Conservation (phyloP, 2,113 vertebrate species). For the Chlamydotis undulata region DNA sequence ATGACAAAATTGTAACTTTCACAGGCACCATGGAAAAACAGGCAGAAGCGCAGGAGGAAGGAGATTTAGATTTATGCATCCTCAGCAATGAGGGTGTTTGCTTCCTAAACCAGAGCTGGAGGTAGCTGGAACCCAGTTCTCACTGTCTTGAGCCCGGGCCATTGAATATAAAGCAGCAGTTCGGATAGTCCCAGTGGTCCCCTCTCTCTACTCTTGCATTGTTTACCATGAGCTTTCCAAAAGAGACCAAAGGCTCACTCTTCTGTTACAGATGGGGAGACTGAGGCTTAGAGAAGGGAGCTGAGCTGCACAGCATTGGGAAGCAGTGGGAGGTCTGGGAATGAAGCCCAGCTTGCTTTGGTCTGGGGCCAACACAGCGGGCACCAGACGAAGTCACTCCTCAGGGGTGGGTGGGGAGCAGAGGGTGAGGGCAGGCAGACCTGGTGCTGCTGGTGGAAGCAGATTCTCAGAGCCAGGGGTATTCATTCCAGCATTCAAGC, state of each 20-base stretch:
- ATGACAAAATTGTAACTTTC: slow-evolving; percentile 24
- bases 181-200: background rate
- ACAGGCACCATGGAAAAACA: background rate
- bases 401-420: too few relatives aligned
- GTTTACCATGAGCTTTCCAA: background rate
- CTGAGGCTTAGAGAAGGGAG: background rate
- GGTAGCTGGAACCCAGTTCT: background rate
- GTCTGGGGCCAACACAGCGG: background rate
- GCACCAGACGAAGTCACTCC: background rate
- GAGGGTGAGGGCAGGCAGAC: background rate
- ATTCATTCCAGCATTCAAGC: background rate
- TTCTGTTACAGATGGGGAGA: background rate
- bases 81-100: background rate
- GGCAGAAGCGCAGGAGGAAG: background rate
- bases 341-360: background rate
- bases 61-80: background rate
- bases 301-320: rapidly evolving
- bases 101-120: background rate
- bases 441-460: background rate
- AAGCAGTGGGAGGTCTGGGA: background rate
- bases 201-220: background rate
- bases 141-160: background rate
- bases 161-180: background rate
- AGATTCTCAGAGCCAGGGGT: background rate
- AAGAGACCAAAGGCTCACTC: background rate